A percentile compares a stretch with the other conserved stretches of the same genome.
phyloP scores from a whole-genome alignment of 2,797 vertebrate species.

The Poeciliopsis presidionis region DNA sequence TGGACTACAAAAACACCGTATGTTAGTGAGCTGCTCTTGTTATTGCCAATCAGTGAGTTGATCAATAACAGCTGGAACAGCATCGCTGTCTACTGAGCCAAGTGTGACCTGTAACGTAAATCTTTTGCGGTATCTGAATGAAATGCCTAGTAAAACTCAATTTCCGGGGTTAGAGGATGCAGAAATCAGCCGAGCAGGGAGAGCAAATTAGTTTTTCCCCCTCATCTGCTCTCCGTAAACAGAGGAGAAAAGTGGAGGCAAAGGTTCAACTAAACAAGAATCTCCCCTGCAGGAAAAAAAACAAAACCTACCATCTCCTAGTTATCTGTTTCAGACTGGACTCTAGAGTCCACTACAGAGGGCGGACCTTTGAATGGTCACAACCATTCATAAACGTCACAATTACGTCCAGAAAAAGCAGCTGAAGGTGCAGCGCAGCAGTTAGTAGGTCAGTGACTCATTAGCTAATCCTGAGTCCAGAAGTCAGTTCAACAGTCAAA shows the following conservation, averaged over 20 bases:
- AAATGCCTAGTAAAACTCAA: constrained; percentile 39
- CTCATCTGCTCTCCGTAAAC: constrained; percentile 58
- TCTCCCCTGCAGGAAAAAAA: constrained; percentile 42
- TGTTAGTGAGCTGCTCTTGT: constrained; percentile 21
- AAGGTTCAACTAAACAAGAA: constrained; percentile 60
- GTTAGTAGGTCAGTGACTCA: constrained; percentile 71
- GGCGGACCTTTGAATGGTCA: constrained; percentile 12
- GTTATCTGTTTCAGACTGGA: constrained; percentile 35
- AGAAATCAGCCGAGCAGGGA: constrained; percentile 24
- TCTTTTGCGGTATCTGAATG: constrained; percentile 24
- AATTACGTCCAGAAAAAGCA: constrained; percentile 2
- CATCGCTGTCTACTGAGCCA: constrained; percentile 9
- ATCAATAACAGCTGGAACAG: constrained; percentile 33
- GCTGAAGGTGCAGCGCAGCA: constrained; percentile 28
- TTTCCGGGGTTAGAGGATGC: constrained; percentile 47
- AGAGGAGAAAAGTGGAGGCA: constrained; percentile 56
- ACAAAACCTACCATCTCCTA: constrained; percentile 33
- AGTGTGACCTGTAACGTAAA: constrained; percentile 4
- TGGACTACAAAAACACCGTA: constrained; percentile 2
- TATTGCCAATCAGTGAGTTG: constrained; percentile 47
- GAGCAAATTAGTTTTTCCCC: constrained; percentile 33
- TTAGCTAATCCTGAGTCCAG: constrained; percentile 50
- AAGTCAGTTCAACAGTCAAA: constrained; percentile 43
- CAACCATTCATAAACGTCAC: not conserved
- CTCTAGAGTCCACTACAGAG: not conserved